Base-by-base conservation (phyloP, 2,113 vertebrate genomes). In the Lepisosteus osseus region DNA sequence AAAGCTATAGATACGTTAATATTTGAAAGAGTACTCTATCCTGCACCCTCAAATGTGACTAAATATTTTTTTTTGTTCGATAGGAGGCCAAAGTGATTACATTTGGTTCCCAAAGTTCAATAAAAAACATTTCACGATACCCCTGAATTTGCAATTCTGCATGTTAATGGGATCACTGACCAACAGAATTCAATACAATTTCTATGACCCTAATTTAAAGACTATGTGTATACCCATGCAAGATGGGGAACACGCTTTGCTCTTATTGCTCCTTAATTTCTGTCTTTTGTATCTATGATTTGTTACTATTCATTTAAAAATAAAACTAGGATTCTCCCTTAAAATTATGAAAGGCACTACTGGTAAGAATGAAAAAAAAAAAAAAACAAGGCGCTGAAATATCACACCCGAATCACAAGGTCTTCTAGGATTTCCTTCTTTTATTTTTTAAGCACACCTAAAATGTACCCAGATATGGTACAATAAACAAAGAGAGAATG, bases 341-440 rank as follows among this genome's bases (percentile, higher is more conserved):
- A 81, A 94, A 92, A 94, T 88, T 86, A 94, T 92, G 90, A 94
- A 99, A 99, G 97, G 96, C 97, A 99, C 96, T 96, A 95, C 95
- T 92, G 97, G 96, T 93, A 93, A 92, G 86, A 93, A 94, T 90
- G 84, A 86, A 90, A 83, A 90, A 90, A 86, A 89, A 89, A 86
- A 83, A 79, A 80, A 83, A 88, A 88, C 88, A 88, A 93, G 88
- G 90, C 61, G 80, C 84, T 86, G 84, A 76, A 77, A 77, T 9
- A 66, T 72, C 90, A 92, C 85, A 74, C 80, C 75, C 61, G 43
- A 74, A 75, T 79, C 83, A 72, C 15, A 54, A 72, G 65, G 44
- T 71, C 73, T 4, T 65, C 75, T 76, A 73, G 17, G 66, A 55
- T 40, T 59, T 86, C 82, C 82, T 65, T 70, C 78, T 83, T 82